Conservation (phyloP, 2,888 invertebrate species). For the Calliphora vomitoria region DNA sequence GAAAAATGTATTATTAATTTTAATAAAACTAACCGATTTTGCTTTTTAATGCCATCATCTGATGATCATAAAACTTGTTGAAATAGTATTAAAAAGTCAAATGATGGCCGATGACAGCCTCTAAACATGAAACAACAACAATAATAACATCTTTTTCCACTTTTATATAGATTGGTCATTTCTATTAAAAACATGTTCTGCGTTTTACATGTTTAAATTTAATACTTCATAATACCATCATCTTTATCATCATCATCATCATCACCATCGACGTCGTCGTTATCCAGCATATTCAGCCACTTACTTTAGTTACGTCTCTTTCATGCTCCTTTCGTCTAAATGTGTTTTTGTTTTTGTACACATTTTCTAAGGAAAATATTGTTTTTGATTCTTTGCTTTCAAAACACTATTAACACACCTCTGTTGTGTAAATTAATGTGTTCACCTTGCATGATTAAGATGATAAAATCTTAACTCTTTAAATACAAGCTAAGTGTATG, state of each 20-base stretch:
- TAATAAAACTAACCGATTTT: conserved; percentile 54
- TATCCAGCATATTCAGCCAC: conserved; percentile 28
- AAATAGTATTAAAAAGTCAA: conserved; percentile 52
- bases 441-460: conserved; percentile 75
- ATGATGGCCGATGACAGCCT: conserved; percentile 52
- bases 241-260: conserved; percentile 1
- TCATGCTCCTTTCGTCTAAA: not conserved
- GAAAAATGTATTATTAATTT: conserved; percentile 43
- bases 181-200: conserved; percentile 53
- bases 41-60: conserved; percentile 54
- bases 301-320: conserved; percentile 17
- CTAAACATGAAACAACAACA: conserved; percentile 23
- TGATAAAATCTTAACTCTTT: conserved; percentile 69
- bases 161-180: conserved; percentile 1
- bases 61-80: conserved; percentile 62
- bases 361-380: conserved; percentile 68
- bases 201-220: conserved; percentile 47
- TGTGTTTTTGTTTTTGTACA: conserved; percentile 12
- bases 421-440: conserved; percentile 73
- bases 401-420: conserved; percentile 74
- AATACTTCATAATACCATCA: conserved; percentile 57
- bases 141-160: not conserved
- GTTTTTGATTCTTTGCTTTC: conserved; percentile 68
- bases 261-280: not conserved
- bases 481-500: conserved; percentile 4